Evolutionary conservation across 2,113 vertebrate genomes (phyloP).

Genomic region (Narcine bancroftii): DNA sequence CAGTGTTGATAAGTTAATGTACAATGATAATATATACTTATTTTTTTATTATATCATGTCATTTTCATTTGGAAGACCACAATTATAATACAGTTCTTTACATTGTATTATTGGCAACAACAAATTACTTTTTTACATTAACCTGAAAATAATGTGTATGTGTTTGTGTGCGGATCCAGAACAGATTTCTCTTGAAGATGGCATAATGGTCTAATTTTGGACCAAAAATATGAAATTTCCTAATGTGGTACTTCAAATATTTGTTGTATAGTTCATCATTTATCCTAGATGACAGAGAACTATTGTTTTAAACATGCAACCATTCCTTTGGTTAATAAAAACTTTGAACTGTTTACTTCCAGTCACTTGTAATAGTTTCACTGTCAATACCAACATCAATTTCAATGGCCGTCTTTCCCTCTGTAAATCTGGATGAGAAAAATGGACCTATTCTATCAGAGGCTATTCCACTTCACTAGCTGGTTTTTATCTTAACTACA

Average conservation of each 20-base stretch:
- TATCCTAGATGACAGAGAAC: background rate
- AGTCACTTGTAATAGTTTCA: background rate
- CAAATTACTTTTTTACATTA: background rate
- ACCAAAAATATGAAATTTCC: slow-evolving; percentile 13
- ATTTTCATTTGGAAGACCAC: slow-evolving; percentile 32
- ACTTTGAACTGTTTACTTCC: background rate
- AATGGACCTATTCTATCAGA: background rate
- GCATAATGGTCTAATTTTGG: background rate
- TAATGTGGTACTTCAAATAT: background rate
- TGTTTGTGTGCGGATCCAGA: background rate
- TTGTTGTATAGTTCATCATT: background rate
- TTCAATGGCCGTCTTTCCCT: background rate
- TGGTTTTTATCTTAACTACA: background rate
- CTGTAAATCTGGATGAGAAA: background rate
- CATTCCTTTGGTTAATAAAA: background rate
- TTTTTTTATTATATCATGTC: background rate
- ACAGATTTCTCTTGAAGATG: background rate
- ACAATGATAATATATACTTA: background rate
- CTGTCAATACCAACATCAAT: too few relatives aligned
- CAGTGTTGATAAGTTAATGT: too few relatives aligned
- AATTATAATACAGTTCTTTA: slow-evolving; percentile 19
- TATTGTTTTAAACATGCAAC: background rate
- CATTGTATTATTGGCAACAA: slow-evolving; percentile 8
- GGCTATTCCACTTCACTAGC: background rate
- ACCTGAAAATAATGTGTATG: background rate